Evolutionary conservation across 2,888 invertebrate genomes (phyloP), one percentile per base, ranked within the genome.

Genomic region (Limenitis camilla): DNA sequence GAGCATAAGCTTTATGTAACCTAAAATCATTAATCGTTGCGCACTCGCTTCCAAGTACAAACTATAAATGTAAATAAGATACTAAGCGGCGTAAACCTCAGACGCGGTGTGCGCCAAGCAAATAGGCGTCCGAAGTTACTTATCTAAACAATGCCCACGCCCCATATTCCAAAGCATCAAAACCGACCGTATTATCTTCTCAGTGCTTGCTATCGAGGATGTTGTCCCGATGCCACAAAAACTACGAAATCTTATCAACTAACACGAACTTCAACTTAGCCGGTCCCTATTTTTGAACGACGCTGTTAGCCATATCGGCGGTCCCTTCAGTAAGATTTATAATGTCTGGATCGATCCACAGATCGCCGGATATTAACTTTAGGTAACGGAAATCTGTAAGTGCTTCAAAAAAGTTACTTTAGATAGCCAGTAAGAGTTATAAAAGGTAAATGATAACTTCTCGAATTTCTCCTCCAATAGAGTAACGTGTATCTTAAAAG

Each of bases 231-330:
- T 72, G 72, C 72, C 74, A 86, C 78, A 86, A 86, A 86, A 85
- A 85, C 79, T 76, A 74, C 76, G 71, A 73, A 63, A 75, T 71
- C 83, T 86, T 87, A 87, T 87, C 87, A 79, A 66, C 50, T 66
- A 72, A 87, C 87, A 87, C 78, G 83, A 76, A 84, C 81, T 79
- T 80, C 74, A 72, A 82, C 85, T 87, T 87, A 85, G 69, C 66
- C 72, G 74, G 73, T 64, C 78, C 76, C 76, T 78, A 82, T 81
- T 84, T 84, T 81, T 77, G 80, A 68, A 72, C 70, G 64, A 71
- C 71, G 80, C 85, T 86, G 83, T 86, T 81, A 86, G 69, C 78
- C 79, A 73, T 85, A 87, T 85, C 83, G 68, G 69, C 62, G 65
- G 73, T 72, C 75, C 69, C 74, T 69, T 67, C 67, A 63, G 49